These are phyloP conservation scores for Watsonalla cultraria DNA, from an alignment of 2,888 invertebrate species.

Conservation along the genomic window DNA sequence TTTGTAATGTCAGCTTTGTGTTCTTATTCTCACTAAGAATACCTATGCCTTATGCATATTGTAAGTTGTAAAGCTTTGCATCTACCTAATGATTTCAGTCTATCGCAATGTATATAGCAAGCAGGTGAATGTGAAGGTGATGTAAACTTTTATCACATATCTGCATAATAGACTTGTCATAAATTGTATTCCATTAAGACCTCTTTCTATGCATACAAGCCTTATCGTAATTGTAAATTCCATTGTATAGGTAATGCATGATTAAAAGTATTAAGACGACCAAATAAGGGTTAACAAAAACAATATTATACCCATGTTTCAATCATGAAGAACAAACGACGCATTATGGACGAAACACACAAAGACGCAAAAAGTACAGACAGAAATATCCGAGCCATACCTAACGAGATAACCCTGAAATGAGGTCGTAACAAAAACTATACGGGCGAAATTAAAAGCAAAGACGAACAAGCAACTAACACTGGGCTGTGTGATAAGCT, in stretches of 20 bases:
- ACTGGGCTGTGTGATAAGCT: conserved; percentile 66
- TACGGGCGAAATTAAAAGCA: conserved; percentile 73
- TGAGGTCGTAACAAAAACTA: conserved; percentile 66
- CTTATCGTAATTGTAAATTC: no score
- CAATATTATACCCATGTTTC: neutral
- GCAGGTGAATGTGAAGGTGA: no score
- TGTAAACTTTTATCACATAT: no score
- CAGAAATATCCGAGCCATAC: conserved; percentile 49
- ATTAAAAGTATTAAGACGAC: neutral
- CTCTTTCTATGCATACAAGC: no score
- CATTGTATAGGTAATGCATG: no score
- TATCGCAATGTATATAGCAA: no score
- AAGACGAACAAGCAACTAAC: conserved; percentile 69
- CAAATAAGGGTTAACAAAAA: neutral
- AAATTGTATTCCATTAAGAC: no score
- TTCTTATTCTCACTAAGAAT: no score
- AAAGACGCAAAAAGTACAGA: conserved; percentile 41
- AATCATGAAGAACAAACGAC: conserved; percentile 12
- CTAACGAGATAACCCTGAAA: conserved; percentile 61
- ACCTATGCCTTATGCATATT: no score
- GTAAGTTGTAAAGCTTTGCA: no score
- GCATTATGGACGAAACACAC: conserved; percentile 26
- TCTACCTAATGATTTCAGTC: no score
- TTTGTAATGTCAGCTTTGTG: neutral
- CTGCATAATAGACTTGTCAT: no score